Evolutionary conservation across 2,888 invertebrate genomes (phyloP), one percentile per base, ranked within the genome.

Genomic region (Pristionchus exspectatus): DNA sequence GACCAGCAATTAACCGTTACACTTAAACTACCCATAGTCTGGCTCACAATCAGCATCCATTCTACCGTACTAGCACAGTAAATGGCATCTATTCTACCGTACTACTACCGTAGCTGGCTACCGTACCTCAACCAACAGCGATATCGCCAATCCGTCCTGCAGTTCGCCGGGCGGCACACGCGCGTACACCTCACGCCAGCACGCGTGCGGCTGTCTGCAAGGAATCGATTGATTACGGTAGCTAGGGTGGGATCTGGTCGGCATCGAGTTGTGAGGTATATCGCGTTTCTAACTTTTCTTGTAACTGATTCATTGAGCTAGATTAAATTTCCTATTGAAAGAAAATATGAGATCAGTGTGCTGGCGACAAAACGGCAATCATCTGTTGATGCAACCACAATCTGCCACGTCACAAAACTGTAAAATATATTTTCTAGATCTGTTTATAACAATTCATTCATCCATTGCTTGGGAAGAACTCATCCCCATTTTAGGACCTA

Each of bases 81-180:
- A 24, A 27, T 4, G 7, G 10, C 44, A 7, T 44, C 16, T 18
- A 10, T 50, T 1, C 84, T 56, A 59, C 84, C 84, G 30, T 84
- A 59, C 87, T 21, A 7, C 59, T 66, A 56, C 84, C 38, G 63
- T 86, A 66, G 4, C 33, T 12, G 2, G 4, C 5, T 94, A 93
- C 91, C 94, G 93, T 81, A 81, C 81, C 89, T 94, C 93, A 44
- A 94, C 90, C 66, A 93, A 88, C 77, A 94, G 89, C 27, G 92
- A 89, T 69, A 93, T 69, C 2, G 91, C 90, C 18, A 89, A 84
- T 33, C 93, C 93, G 90, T 93, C 92, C 12, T 87, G 87, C 38
- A 92, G 59, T 44, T 90, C 88, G 69, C 87, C 50, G 16, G 90
- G 90, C 33, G 90, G 90, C 9, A 56, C 50, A 7, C 87, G 77